Evolutionary conservation across 2,888 invertebrate genomes (phyloP), one percentile per base, ranked within the genome.

Genomic region (Agrotis puta): DNA sequence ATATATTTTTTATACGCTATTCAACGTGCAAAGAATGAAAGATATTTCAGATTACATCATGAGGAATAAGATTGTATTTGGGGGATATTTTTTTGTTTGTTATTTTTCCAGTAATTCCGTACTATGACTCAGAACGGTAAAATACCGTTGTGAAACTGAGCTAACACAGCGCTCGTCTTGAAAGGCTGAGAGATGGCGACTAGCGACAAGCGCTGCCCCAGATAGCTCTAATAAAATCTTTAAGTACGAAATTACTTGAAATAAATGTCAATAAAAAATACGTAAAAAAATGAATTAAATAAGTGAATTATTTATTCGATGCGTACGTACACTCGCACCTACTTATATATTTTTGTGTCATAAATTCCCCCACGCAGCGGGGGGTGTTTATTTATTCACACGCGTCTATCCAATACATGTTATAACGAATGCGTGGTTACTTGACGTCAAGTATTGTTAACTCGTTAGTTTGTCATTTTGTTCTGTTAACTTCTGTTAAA

Each of bases 11-110:
- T 56, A 70, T 70, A 65, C 63, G 54, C 56, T 39, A 69, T 69
- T 82, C 71, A 67, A 67, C 59, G 77, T 66, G 70, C 63, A 68
- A 56, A 67, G 59, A 72, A 81, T 75, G 65, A 73, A 73, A 71
- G 50, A 84, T 81, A 47, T 75, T 69, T 66, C 48, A 69, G 64
- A 84, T 79, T 66, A 81, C 62, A 64, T 67, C 54, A 71, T 56
- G 56, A 64, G 22, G 53, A 70, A 66, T 71, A 77, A 77, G 2
- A 61, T 70, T 68, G 27, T 71, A 65, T 59, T 45, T 33, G 51
- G 18, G 56, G 50, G 11, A 70, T 24, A 9, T 69, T 74, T 50
- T 59, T 20, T 24, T 64, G 45, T 43, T 45, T 61, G 45, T 64
- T 54, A 66, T 59, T 64, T 50, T 61, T 54, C 27, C 27, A 66